Conservation (phyloP, 2,113 vertebrate genomes). For the Protobothrops mucrosquamatus region DNA sequence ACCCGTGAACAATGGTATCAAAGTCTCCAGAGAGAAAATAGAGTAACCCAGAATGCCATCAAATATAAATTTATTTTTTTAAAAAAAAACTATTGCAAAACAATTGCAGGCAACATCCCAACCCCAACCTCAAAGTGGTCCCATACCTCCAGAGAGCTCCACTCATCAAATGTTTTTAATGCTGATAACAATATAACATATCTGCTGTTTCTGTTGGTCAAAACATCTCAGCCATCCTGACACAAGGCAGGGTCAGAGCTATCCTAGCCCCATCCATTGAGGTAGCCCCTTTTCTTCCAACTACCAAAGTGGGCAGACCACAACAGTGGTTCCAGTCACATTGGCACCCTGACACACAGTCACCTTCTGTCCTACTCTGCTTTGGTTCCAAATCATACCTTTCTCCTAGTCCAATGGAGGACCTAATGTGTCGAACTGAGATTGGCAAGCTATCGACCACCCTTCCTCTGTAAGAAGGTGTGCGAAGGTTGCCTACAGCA, state of each 20-base stretch:
- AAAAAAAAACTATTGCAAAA: neutral
- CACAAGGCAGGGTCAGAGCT: neutral
- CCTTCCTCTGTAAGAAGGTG: neutral
- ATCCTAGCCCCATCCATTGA: neutral
- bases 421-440: neutral
- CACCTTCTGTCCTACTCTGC: neutral
- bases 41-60: neutral
- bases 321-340: neutral
- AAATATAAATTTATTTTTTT: neutral
- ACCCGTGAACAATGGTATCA: neutral
- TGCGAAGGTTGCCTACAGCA: neutral
- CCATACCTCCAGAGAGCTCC: neutral
- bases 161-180: neutral
- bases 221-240: neutral
- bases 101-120: neutral
- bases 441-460: neutral
- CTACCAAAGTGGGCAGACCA: neutral
- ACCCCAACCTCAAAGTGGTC: neutral
- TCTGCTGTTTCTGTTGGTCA: neutral
- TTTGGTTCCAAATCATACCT: neutral
- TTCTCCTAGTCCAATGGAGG: neutral
- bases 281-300: neutral
- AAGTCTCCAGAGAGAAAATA: neutral
- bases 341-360: neutral
- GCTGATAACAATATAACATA: neutral